Conservation (phyloP, 1,140 invertebrate genomes). For the Notospermus geniculatus region DNA sequence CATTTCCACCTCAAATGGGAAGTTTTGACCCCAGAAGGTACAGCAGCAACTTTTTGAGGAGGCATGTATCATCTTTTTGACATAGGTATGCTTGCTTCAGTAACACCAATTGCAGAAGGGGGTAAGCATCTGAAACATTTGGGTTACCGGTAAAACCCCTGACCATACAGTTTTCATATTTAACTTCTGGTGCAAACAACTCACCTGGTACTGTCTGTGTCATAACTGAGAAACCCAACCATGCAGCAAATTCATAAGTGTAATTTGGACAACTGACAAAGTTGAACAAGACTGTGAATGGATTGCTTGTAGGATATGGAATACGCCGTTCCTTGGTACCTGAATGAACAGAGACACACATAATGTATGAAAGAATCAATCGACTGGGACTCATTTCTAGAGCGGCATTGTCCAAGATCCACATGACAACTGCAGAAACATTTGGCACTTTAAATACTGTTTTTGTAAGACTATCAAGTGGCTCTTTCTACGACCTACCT, state of each 20-base stretch:
- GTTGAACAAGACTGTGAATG: slow-evolving; percentile 85
- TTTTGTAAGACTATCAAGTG: neutral
- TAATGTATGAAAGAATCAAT: neutral
- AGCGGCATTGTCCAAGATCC: too few relatives aligned
- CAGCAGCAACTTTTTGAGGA: too few relatives aligned
- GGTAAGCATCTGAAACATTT: too few relatives aligned
- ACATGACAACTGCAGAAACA: too few relatives aligned
- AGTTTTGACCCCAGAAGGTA: neutral
- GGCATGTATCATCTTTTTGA: neutral
- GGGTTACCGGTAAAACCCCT: too few relatives aligned
- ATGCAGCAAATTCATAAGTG: slow-evolving; percentile 93
- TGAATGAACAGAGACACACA: slow-evolving; percentile 23
- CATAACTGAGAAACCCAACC: slow-evolving; percentile 91
- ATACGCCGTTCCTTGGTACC: slow-evolving; percentile 85
- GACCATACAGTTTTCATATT: too few relatives aligned
- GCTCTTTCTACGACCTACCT: slow-evolving; percentile 50
- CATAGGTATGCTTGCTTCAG: too few relatives aligned
- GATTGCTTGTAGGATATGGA: slow-evolving; percentile 84
- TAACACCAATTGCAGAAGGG: too few relatives aligned
- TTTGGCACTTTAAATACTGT: neutral
- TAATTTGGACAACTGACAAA: slow-evolving; percentile 98
- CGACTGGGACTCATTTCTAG: neutral
- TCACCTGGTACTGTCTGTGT: slow-evolving; percentile 91
- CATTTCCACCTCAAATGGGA: neutral
- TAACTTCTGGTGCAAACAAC: slow-evolving; percentile 1